Conservation (phyloP, 2,113 vertebrate genomes). For the Microcebus ravelobensis region DNA sequence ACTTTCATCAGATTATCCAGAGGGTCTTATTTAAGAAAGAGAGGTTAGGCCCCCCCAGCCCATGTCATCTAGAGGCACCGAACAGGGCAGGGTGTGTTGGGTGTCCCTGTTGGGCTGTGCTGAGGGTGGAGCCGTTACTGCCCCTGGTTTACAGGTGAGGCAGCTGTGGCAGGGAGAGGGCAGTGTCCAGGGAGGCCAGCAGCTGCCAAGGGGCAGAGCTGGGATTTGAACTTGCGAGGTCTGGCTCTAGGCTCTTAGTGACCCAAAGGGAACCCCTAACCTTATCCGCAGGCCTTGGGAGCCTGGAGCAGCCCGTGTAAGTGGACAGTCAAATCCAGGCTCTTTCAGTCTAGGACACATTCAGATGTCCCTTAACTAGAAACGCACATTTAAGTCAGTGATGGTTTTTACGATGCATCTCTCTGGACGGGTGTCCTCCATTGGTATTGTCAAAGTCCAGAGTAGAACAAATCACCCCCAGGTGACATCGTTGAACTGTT, state of each 20-base stretch:
- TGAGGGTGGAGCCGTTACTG: accelerated
- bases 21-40: not conserved
- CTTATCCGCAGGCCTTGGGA: accelerated
- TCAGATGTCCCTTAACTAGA: accelerated
- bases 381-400: too few species aligned
- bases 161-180: too few species aligned
- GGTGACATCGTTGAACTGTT: not conserved
- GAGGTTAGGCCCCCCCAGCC: not conserved
- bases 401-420: accelerated
- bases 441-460: not conserved
- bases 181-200: accelerated
- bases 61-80: not conserved
- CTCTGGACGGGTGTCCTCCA: not conserved
- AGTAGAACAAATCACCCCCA: not conserved
- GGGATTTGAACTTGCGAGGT: not conserved
- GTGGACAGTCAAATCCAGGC: accelerated
- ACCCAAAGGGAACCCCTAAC: accelerated
- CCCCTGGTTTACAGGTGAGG: too few species aligned
- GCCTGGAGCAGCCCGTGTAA: not conserved
- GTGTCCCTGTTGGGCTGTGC: too few species aligned
- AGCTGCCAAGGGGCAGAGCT: not conserved
- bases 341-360: accelerated
- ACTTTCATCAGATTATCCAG: too few species aligned
- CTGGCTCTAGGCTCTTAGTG: not conserved
- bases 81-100: not conserved